phyloP scores from a whole-genome alignment of 2,113 vertebrate genomes.

The Spilogale gracilis region DNA sequence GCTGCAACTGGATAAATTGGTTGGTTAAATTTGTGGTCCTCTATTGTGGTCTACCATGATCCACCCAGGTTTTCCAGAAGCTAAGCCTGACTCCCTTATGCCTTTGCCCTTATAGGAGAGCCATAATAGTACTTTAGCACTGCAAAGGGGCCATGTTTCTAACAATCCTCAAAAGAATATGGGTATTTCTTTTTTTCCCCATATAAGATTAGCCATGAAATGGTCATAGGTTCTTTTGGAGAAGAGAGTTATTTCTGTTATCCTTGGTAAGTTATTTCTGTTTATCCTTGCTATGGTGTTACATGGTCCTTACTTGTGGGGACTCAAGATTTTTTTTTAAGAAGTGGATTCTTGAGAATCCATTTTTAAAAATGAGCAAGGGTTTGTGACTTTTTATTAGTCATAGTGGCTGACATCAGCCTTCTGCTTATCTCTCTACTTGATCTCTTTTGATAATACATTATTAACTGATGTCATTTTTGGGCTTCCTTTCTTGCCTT shows the following conservation, averaged over 20 bases:
- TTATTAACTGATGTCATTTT: not conserved
- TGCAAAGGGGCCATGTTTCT: not conserved
- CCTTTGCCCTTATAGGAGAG: not conserved
- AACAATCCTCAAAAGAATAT: not conserved
- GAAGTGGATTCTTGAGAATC: not conserved
- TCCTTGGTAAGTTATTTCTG: not conserved
- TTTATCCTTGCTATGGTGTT: not conserved
- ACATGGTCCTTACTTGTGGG: not conserved
- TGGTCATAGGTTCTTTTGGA: not conserved
- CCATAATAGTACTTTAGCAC: not conserved
- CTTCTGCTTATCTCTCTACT: not conserved
- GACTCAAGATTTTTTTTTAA: not conserved
- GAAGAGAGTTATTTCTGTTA: not conserved
- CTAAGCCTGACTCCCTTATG: no score
- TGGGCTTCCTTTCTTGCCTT: not conserved
- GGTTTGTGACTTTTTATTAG: not conserved
- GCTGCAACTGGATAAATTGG: not conserved
- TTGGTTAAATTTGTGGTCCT: not conserved
- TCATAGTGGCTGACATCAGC: not conserved
- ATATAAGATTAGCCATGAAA: not conserved
- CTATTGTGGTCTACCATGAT: not conserved
- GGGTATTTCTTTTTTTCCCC: not conserved
- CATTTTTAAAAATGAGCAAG: not conserved
- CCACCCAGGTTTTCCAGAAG: not conserved
- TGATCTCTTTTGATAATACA: not conserved